Conservation (phyloP, 2,797 vertebrate genomes). For the Artibeus jamaicensis region DNA sequence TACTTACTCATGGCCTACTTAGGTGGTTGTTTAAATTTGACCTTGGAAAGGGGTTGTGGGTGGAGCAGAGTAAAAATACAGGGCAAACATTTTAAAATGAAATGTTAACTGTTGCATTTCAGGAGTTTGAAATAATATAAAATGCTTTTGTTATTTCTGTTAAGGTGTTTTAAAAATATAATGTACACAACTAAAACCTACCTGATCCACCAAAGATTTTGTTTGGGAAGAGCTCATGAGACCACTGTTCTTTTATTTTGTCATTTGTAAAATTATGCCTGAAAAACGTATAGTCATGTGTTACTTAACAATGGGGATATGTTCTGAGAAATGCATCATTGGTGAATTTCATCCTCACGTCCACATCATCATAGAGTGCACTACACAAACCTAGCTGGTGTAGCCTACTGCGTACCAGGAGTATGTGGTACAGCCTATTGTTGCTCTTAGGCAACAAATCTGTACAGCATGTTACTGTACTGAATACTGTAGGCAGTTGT, state of each 20-base stretch:
- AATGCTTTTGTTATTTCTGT: not conserved
- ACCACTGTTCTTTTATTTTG: not conserved
- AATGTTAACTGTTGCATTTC: not conserved
- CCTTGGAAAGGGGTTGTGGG: not conserved
- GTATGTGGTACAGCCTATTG: not conserved
- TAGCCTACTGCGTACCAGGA: not conserved
- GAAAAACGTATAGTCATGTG: not conserved
- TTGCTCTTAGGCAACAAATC: not conserved
- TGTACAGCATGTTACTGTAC: not conserved
- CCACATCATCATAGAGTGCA: not conserved
- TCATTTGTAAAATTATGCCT: not conserved
- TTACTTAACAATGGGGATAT: not conserved
- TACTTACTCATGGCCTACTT: not conserved
- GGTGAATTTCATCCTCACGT: not conserved
- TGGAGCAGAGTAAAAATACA: not conserved
- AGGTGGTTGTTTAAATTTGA: constrained; percentile 19
- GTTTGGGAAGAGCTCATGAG: not conserved
- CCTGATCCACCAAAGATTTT: not conserved
- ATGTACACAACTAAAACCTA: not conserved
- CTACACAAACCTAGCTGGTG: not conserved
- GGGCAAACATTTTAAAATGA: not conserved
- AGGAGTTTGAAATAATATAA: not conserved
- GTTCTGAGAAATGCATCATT: not conserved
- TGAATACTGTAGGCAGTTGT: not conserved
- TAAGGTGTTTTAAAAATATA: not conserved